Percentiles rank a stretch among this genome's conserved stretches.
Evolutionary conservation across 2,797 vertebrate species (phyloP).

Genomic region (Thamnophis elegans): DNA sequence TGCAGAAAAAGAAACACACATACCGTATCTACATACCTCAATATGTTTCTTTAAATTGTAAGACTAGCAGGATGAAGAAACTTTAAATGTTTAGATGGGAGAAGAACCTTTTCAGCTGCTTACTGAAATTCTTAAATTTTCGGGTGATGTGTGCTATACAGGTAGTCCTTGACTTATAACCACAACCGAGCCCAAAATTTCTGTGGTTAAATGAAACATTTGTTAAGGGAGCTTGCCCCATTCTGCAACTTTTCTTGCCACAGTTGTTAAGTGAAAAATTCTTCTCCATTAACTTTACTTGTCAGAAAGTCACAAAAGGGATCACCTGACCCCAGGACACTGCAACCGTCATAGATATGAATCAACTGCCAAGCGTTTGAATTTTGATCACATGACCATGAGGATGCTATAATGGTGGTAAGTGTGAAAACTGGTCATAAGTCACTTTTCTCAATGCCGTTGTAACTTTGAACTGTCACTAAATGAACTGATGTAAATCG

Average conservation of each 20-base stretch:
- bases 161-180: neutral
- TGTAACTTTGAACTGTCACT: no score
- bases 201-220: neutral
- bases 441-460: no score
- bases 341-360: neutral
- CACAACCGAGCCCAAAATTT: neutral
- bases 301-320: no score
- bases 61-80: constrained; percentile 42
- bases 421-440: no score
- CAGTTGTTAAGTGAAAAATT: neutral
- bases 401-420: neutral
- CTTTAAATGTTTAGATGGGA: constrained; percentile 61
- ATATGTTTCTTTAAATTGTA: constrained; percentile 43
- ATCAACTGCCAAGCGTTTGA: neutral
- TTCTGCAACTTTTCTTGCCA: neutral
- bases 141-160: constrained; percentile 15
- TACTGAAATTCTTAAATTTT: constrained; percentile 54
- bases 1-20: constrained; percentile 49
- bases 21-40: constrained; percentile 21
- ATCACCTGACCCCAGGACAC: neutral
- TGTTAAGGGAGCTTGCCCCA: neutral
- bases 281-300: neutral
- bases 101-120: constrained; percentile 56
- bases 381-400: neutral
- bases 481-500: no score